A percentile compares a stretch with the other conserved stretches of the same genome.
Conservation (phyloP, 2,113 vertebrate species). For the Meriones unguiculatus region DNA sequence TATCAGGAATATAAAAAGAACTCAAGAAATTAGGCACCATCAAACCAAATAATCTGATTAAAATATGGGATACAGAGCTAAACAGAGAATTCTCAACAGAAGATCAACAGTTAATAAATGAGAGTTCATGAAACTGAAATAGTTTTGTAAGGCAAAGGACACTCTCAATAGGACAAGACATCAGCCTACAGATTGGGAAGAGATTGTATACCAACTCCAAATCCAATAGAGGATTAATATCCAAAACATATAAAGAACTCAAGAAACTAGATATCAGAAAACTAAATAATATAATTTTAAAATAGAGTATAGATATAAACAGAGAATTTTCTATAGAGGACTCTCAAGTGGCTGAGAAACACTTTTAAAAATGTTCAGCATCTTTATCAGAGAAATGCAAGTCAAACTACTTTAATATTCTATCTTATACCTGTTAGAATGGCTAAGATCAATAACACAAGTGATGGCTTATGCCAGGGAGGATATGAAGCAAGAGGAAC, state of each 20-base stretch:
- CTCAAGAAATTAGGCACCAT: too few species aligned
- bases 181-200: not conserved
- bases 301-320: not conserved
- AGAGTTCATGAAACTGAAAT: not conserved
- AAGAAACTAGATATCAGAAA: not conserved
- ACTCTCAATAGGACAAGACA: not conserved
- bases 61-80: too few species aligned
- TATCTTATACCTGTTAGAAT: not conserved
- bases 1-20: too few species aligned
- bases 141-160: not conserved
- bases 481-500: not conserved
- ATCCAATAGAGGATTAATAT: not conserved
- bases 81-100: too few species aligned
- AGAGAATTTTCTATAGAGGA: not conserved
- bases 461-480: not conserved
- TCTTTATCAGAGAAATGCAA: not conserved
- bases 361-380: not conserved
- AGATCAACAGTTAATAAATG: not conserved
- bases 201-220: not conserved
- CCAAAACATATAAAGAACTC: not conserved
- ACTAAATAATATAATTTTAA: not conserved
- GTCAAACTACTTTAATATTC: not conserved
- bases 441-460: not conserved
- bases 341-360: not conserved
- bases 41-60: too few species aligned